These are phyloP conservation scores for Rhyzopertha dominica DNA, from an alignment of 1,140 invertebrate genomes.

Conservation along the genomic window DNA sequence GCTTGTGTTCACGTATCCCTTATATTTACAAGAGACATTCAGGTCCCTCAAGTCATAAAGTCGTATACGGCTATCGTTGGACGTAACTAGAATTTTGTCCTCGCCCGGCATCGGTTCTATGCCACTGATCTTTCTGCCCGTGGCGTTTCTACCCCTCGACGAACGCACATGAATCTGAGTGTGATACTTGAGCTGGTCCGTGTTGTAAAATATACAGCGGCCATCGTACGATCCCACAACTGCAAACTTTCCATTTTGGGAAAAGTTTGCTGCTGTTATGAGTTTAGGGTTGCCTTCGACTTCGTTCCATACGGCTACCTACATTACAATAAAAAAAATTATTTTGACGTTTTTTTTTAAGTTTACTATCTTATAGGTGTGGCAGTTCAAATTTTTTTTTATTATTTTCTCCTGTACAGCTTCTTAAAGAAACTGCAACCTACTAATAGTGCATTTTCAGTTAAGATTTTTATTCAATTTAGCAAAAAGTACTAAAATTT, in stretches of 20 bases:
- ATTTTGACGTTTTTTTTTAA: too few relatives aligned
- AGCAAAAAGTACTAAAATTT: too few relatives aligned
- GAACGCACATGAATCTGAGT: slow-evolving; percentile 96
- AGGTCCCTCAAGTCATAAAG: slow-evolving; percentile 95
- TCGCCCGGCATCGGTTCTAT: slow-evolving; percentile 96
- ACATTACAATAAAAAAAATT: too few relatives aligned
- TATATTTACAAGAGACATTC: slow-evolving; percentile 94
- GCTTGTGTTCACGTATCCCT: slow-evolving; percentile 88
- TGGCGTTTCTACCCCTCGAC: slow-evolving; percentile 88
- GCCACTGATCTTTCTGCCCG: slow-evolving; percentile 92
- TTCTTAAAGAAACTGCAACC: too few relatives aligned
- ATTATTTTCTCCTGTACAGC: too few relatives aligned
- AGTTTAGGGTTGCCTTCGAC: slow-evolving; percentile 89
- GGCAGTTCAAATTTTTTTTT: too few relatives aligned
- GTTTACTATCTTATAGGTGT: too few relatives aligned
- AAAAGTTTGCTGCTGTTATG: slow-evolving; percentile 97
- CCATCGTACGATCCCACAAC: slow-evolving; percentile 98
- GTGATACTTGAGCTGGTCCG: slow-evolving; percentile 97
- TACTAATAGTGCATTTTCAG: too few relatives aligned
- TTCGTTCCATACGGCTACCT: slow-evolving; percentile 94
- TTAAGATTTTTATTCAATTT: too few relatives aligned
- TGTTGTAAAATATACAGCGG: slow-evolving; percentile 96
- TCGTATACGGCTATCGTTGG: slow-evolving; percentile 95
- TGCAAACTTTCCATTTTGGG: slow-evolving; percentile 95
- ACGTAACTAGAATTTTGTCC: slow-evolving; percentile 95